These are phyloP conservation scores for Styela plicata DNA, from an alignment of 23 tunicate genomes.

Conservation along the genomic window DNA sequence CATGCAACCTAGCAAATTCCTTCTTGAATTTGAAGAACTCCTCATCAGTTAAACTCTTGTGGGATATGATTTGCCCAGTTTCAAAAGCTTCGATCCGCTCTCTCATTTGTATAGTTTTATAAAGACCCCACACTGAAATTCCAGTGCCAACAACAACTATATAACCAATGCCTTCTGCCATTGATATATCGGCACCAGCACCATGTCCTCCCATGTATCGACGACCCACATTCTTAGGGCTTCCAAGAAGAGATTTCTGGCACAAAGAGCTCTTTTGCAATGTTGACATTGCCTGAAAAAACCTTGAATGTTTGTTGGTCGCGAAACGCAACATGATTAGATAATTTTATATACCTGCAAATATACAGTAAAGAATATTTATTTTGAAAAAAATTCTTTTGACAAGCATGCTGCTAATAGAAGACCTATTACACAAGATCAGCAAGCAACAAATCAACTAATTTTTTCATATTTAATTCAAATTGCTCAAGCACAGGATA, in stretches of 20 bases:
- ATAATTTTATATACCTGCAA: too few species aligned
- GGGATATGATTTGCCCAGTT: conserved; percentile 4
- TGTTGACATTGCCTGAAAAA: neutral
- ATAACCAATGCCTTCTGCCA: neutral
- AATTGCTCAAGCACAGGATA: too few species aligned
- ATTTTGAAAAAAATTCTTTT: too few species aligned
- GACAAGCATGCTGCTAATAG: too few species aligned
- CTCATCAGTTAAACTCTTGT: conserved; percentile 3
- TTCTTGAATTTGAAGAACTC: neutral
- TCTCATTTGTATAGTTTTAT: neutral
- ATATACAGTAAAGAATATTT: too few species aligned
- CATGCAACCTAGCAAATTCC: neutral
- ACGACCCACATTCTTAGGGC: neutral
- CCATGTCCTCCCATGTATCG: conserved; percentile 16
- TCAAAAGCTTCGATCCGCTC: conserved; percentile 22
- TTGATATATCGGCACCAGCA: conserved; percentile 10
- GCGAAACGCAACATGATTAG: neutral
- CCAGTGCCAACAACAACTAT: neutral
- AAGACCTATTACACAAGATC: too few species aligned
- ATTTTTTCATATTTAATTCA: too few species aligned
- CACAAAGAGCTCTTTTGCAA: neutral
- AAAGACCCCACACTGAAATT: neutral
- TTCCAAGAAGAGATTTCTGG: neutral
- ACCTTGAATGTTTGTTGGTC: neutral
- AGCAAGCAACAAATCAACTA: too few species aligned